These are phyloP conservation scores for Hypsibius dujardini DNA, from an alignment of 1,140 invertebrate genomes.

Conservation along the genomic window DNA sequence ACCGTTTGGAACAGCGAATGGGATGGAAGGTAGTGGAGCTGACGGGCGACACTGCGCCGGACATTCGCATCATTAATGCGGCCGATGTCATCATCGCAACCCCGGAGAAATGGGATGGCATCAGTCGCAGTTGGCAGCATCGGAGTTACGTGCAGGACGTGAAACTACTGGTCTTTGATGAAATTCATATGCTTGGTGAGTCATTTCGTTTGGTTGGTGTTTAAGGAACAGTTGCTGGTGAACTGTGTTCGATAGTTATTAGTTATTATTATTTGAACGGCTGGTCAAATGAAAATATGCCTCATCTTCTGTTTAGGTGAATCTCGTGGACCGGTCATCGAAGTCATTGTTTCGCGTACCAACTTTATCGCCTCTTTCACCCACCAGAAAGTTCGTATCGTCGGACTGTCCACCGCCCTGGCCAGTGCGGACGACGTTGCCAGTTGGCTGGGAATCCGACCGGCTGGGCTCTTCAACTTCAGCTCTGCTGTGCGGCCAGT, in stretches of 20 bases:
- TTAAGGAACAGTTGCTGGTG: no score
- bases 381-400: conserved; percentile 51
- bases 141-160: conserved; percentile 81
- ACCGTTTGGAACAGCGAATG: conserved; percentile 58
- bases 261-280: no score
- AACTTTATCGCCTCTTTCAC: conserved; percentile 83
- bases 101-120: conserved; percentile 98
- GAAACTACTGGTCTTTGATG: conserved; percentile 84
- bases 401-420: conserved; percentile 88
- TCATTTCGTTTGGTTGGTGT: conserved; percentile 26
- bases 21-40: conserved; percentile 71
- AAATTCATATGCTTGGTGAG: conserved; percentile 88
- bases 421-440: conserved; percentile 92
- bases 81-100: conserved; percentile 92
- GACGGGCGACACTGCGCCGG: conserved; percentile 86
- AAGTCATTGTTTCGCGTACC: conserved; percentile 51
- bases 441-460: conserved; percentile 76
- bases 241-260: no score
- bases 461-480: conserved; percentile 87
- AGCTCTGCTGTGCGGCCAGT: conserved; percentile 90
- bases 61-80: conserved; percentile 58
- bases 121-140: conserved; percentile 90
- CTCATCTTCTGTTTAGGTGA: conserved; percentile 33
- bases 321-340: conserved; percentile 46
- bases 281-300: neutral